These are phyloP conservation scores for Cephalophus harveyi DNA, from an alignment of 2,113 vertebrate genomes.

Conservation along the genomic window DNA sequence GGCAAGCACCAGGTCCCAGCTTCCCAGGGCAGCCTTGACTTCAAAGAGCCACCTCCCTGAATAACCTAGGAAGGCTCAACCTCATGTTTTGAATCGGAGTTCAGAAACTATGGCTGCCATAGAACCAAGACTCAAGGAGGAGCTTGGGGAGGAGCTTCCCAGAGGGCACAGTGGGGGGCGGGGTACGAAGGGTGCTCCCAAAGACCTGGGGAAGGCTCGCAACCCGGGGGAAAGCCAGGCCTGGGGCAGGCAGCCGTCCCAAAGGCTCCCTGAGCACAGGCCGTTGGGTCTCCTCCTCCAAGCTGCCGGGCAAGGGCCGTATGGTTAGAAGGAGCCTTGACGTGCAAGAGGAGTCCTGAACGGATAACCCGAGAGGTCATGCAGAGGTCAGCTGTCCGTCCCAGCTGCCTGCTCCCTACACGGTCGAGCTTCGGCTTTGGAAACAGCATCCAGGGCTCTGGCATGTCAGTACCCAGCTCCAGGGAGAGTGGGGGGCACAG, in stretches of 20 bases:
- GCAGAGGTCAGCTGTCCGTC: background rate
- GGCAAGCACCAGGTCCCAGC: background rate
- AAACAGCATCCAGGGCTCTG: background rate
- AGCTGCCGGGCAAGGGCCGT: background rate
- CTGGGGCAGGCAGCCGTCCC: background rate
- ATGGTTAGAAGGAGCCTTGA: background rate
- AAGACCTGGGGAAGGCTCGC: too few species aligned
- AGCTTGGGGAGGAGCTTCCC: background rate
- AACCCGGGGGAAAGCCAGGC: background rate
- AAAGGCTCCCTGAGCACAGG: too few species aligned
- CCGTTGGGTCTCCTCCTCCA: background rate
- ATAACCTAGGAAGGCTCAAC: background rate
- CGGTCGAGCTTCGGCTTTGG: accelerated
- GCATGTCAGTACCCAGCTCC: background rate
- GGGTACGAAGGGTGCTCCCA: accelerated
- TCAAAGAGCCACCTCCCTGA: background rate
- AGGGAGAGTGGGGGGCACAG: background rate
- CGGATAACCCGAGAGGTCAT: background rate
- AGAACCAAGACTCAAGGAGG: background rate
- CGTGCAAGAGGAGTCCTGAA: background rate
- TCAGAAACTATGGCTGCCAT: background rate
- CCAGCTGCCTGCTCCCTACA: accelerated
- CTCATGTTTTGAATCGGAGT: background rate
- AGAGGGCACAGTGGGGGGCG: background rate
- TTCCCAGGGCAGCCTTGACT: background rate